Evolutionary conservation across 2,888 invertebrate species (phyloP).

Genomic region (Liopterus haemorrhoidalis): DNA sequence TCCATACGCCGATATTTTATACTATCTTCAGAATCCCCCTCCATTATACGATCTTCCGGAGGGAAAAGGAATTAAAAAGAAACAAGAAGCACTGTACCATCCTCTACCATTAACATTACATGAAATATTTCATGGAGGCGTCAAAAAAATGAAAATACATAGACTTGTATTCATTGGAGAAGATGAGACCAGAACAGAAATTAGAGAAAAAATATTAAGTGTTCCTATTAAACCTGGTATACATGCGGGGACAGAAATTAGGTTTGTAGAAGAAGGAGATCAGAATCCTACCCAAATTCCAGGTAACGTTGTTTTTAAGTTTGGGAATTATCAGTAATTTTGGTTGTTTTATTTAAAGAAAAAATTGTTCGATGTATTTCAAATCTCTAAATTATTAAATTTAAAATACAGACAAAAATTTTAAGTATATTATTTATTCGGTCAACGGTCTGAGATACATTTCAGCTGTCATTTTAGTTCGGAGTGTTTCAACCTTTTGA

Average conservation of each 20-base stretch:
- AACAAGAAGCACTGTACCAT: constrained; percentile 54
- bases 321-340: neutral
- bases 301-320: constrained; percentile 39
- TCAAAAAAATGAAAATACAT: constrained; percentile 80
- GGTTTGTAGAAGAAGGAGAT: constrained; percentile 75
- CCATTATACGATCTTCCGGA: constrained; percentile 57
- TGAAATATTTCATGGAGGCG: constrained; percentile 64
- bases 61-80: constrained; percentile 58
- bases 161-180: constrained; percentile 62
- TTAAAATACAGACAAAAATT: neutral
- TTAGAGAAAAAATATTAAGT: constrained; percentile 66
- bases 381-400: neutral
- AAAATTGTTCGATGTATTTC: neutral
- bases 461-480: no score
- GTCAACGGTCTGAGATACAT: no score
- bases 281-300: constrained; percentile 67
- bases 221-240: constrained; percentile 72
- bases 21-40: constrained; percentile 58
- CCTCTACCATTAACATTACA: constrained; percentile 55
- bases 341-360: constrained; percentile 17
- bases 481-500: no score
- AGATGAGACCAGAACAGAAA: constrained; percentile 55
- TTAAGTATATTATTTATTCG: no score
- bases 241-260: constrained; percentile 63
- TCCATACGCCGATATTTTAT: constrained; percentile 72